Evolutionary conservation across 2,113 vertebrate genomes (phyloP).

Genomic region (Macrotus californicus): DNA sequence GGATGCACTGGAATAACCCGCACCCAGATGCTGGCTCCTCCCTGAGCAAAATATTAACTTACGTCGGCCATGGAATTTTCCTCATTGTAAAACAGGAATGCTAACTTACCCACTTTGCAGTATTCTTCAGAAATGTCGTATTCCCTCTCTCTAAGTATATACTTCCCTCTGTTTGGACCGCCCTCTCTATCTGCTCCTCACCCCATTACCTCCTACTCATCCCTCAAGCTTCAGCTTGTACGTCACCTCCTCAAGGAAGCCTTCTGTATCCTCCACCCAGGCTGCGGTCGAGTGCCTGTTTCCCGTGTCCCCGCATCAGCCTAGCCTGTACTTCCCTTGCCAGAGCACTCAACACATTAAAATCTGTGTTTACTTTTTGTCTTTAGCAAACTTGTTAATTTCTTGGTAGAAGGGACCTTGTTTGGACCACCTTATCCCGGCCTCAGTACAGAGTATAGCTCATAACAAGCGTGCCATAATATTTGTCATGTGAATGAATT

Average conservation of each 20-base stretch:
- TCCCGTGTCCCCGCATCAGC: background rate
- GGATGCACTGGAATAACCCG: background rate
- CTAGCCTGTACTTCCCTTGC: background rate
- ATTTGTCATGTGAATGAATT: background rate
- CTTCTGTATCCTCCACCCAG: background rate
- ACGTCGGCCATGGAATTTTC: background rate
- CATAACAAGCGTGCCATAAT: background rate
- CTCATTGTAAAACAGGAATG: background rate
- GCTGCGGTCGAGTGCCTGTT: background rate
- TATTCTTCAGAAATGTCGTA: background rate
- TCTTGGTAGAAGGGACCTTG: background rate
- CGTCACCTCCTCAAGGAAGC: background rate
- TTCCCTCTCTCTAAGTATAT: background rate
- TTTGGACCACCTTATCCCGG: background rate
- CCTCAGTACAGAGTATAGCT: background rate
- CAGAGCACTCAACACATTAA: background rate
- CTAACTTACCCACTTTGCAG: background rate
- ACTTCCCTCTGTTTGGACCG: background rate
- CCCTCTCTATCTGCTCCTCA: background rate
- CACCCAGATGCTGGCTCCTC: background rate
- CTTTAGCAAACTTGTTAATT: background rate
- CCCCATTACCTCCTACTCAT: background rate
- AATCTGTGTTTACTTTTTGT: constrained; percentile 9
- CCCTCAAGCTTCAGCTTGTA: background rate
- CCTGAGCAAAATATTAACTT: background rate